Evolutionary conservation across 2,888 invertebrate genomes (phyloP).

Genomic region (Stegophylla sp.): DNA sequence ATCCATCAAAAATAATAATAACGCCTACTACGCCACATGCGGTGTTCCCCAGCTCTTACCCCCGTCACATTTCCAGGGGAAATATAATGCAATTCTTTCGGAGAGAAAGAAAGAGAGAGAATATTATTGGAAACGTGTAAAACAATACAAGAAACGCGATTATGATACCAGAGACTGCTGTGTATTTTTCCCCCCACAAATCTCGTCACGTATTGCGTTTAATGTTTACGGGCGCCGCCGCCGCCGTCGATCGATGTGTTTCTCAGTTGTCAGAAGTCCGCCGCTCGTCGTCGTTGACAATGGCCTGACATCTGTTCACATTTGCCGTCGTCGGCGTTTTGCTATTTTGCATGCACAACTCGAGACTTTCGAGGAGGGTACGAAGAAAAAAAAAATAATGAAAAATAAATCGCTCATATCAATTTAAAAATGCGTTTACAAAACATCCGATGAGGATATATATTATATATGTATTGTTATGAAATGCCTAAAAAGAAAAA

Average conservation of each 20-base stretch:
- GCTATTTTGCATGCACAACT: not conserved
- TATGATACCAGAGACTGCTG: slow-evolving; percentile 19
- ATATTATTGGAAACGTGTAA: slow-evolving; percentile 56
- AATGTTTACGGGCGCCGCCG: slow-evolving; percentile 9
- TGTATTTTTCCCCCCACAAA: slow-evolving; percentile 16
- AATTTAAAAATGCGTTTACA: no score
- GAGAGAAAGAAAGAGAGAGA: no score
- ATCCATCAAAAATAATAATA: slow-evolving; percentile 56
- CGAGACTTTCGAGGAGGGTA: not conserved
- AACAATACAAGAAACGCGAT: slow-evolving; percentile 42
- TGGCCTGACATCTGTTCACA: not conserved
- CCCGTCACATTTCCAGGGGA: slow-evolving; percentile 11
- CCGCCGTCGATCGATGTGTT: slow-evolving; percentile 27
- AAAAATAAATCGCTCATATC: no score
- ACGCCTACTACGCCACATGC: slow-evolving; percentile 52
- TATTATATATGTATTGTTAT: no score
- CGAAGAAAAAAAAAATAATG: not conserved
- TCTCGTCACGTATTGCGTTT: slow-evolving; percentile 48
- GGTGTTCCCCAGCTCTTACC: no score
- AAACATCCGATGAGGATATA: no score
- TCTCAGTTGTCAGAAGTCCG: slow-evolving; percentile 37
- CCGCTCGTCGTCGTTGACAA: slow-evolving; percentile 1
- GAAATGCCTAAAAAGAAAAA: no score
- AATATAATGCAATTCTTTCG: slow-evolving; percentile 32
- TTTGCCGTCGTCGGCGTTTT: slow-evolving; percentile 21